These are phyloP conservation scores for Caenorhabditis latens DNA, from an alignment of 1,140 invertebrate genomes.

Conservation along the genomic window DNA sequence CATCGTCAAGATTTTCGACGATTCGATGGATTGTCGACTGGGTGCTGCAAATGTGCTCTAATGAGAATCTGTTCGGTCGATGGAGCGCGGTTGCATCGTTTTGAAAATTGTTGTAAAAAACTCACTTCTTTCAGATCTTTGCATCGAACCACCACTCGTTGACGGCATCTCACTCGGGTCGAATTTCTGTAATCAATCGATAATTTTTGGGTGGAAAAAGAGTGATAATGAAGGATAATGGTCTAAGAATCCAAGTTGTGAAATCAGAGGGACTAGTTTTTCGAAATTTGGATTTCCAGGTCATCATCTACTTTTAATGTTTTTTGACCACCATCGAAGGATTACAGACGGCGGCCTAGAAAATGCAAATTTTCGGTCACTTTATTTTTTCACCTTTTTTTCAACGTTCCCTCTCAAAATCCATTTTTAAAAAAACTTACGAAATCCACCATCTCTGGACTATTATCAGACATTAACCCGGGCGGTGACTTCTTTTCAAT, in stretches of 20 bases:
- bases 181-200: background rate
- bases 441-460: background rate
- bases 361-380: background rate
- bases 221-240: no score
- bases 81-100: background rate
- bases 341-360: background rate
- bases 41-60: background rate
- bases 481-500: slow-evolving; percentile 31
- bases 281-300: no score
- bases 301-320: no score
- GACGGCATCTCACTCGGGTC: background rate
- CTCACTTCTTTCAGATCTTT: background rate
- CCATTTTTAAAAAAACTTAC: background rate
- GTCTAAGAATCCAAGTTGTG: no score
- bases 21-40: background rate
- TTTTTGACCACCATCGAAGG: no score
- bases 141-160: background rate
- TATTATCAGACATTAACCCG: background rate
- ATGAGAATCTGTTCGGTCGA: no score
- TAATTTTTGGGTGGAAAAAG: background rate
- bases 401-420: background rate
- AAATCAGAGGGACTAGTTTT: no score
- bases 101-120: background rate
- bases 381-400: background rate
- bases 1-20: slow-evolving; percentile 29